Base-by-base conservation (phyloP, 2,888 invertebrate genomes). In the Chironomus tentans region DNA sequence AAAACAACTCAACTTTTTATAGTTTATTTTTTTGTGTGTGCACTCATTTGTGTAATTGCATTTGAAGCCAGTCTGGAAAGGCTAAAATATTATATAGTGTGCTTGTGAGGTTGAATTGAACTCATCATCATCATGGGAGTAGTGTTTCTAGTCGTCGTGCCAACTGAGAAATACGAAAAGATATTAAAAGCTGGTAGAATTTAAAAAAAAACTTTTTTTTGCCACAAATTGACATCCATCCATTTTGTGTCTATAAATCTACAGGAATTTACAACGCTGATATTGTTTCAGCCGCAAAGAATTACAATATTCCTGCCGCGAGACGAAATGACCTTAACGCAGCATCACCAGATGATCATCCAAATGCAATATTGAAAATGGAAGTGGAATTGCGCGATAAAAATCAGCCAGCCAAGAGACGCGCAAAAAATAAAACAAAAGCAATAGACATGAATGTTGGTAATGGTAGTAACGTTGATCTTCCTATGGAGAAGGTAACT, bases 71-170 rank as follows among this genome's bases (percentile, higher is more conserved):
- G 38, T 38, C 38, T 10, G 38, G 38, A 7, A 38, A 38, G 38
- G 2, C 38, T 38, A 38, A 4, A 28, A 28, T 28, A 28, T 28
- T 5, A 28, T 10, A 38, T 38, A 1, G 38, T 38, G 38, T 38
- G 38, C 4, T 28, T 38, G 10, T 38, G 38, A 10, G 38, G 38
- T 38, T 28, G 28, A 28, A 28, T 15, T 15, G 7, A 18, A 7
- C 56, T 13, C 50, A 22, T n/a, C 50, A 21, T 12, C 18, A 80
- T 80, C 78, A 88, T 88, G 88, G 90, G 90, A 78, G 90, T 91
- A 5, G 86, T 91, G 77, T 91, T 91, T 80, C 82, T 91, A 76
- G 87, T 91, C 77, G 89, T 88, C 80, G 88, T 91, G 79, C 91
- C 91, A 7, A 89, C 90, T 77, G 86, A 89, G 76, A 89, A 87